Evolutionary conservation across 2,797 vertebrate genomes (phyloP), one percentile per base, ranked within the genome.

Genomic region (Rhabdomys pumilio): DNA sequence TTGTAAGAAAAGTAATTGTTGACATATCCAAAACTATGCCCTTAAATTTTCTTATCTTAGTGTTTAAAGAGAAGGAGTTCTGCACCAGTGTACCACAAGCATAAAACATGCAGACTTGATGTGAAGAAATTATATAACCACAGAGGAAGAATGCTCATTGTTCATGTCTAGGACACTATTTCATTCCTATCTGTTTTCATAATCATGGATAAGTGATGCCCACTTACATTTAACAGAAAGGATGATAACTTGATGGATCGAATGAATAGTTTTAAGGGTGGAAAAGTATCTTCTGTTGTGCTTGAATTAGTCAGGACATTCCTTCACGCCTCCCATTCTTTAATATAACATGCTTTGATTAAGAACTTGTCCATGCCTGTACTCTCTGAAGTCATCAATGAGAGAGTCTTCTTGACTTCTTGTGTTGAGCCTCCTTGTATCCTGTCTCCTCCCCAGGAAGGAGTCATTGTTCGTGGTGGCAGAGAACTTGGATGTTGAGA

Each of bases 101-200:
- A 57, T 47, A 57, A 92, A 97, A 86, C 31, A 91, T 22, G 31
- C 5, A 90, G 24, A 55, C 29, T 69, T 90, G 85, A 88, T 61
- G 72, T 17, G 14, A 24, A 93, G 89, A 47, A 75, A 97, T 80
- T 79, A n/a, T 0, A 65, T 13, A n/a, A 34, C 47, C 67, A 77
- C 44, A 85, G 77, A 57, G 84, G 63, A 91, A 57, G 72, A 90
- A 55, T 26, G 31, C 65, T 82, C 34, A 79, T 77, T 22, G 2
- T 67, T 95, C 77, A 81, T 59, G 2, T 34, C 92, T 89, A 92
- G 89, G 67, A 89, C 2, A 63, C 7, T 44, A 88, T 41, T 41
- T 75, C 65, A 92, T 69, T 90, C 86, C 87, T 47, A 91, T 75
- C 34, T 93, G 57, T 29, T 92, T 96, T 94, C 87, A 93, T 69